These are phyloP conservation scores for Coelinius sp. DNA, from an alignment of 2,888 invertebrate species.

Conservation along the genomic window DNA sequence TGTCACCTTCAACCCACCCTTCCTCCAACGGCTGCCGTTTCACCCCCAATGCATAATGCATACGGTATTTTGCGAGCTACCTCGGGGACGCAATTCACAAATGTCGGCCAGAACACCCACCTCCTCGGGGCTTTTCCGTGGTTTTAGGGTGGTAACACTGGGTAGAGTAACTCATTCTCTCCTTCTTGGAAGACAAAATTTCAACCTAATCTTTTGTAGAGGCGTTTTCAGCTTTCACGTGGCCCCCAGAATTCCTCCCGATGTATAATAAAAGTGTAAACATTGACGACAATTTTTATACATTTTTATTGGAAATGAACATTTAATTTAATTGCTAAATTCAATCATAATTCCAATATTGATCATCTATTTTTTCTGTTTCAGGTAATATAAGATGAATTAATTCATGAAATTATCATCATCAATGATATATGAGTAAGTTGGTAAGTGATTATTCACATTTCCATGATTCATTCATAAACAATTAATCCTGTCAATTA, in stretches of 20 bases:
- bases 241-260: conserved; percentile 2
- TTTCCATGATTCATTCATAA: too few species aligned
- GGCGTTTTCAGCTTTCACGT: conserved; percentile 11
- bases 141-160: conserved; percentile 20
- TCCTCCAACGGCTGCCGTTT: conserved; percentile 27
- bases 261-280: conserved; percentile 44
- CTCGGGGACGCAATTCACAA: conserved; percentile 48
- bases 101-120: conserved; percentile 47
- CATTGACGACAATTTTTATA: conserved; percentile 41
- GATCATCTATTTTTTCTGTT: background rate
- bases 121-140: conserved; percentile 26
- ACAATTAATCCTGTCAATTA: background rate
- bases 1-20: conserved; percentile 5
- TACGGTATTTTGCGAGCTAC: conserved; percentile 63
- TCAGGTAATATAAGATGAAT: background rate
- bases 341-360: background rate
- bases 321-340: too few species aligned
- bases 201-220: conserved; percentile 15
- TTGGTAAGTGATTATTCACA: background rate
- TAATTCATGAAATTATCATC: background rate
- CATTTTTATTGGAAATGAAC: too few species aligned
- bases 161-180: conserved; percentile 26
- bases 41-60: conserved; percentile 65
- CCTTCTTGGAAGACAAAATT: conserved; percentile 2
- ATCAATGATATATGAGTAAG: background rate